Evolutionary conservation across 2,888 invertebrate species (phyloP).

Genomic region (Archips xylosteana): DNA sequence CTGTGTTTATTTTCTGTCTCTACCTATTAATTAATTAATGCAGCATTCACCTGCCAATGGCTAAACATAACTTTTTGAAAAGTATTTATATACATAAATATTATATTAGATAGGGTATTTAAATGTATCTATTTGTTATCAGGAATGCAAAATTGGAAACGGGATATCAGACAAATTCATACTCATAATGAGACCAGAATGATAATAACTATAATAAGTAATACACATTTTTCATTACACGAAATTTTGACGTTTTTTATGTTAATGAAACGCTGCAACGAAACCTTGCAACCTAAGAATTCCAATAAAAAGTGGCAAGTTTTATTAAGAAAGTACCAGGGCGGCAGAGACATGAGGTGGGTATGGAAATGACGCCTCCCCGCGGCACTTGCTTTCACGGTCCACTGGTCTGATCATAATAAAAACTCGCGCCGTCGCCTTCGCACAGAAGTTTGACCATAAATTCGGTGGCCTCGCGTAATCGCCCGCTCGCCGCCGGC

Average conservation of each 20-base stretch:
- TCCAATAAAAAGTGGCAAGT: slow-evolving; percentile 57
- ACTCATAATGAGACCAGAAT: no score
- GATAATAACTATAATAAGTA: no score
- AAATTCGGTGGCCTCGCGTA: slow-evolving; percentile 81
- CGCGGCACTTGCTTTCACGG: slow-evolving; percentile 84
- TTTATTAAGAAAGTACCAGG: slow-evolving; percentile 81
- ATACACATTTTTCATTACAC: no score
- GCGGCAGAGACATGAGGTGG: slow-evolving; percentile 80
- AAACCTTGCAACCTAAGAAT: slow-evolving; percentile 19
- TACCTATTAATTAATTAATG: no score
- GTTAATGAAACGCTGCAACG: not conserved
- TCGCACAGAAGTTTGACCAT: slow-evolving; percentile 84
- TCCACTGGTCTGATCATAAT: slow-evolving; percentile 86
- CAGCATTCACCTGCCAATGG: no score
- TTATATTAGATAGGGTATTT: no score
- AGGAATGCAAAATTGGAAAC: no score
- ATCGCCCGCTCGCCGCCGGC: slow-evolving; percentile 75
- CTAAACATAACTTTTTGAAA: no score
- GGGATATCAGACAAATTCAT: no score
- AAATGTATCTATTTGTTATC: no score
- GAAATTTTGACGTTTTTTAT: not conserved
- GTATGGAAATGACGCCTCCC: slow-evolving; percentile 82
- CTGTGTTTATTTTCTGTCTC: no score
- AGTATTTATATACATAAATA: no score
- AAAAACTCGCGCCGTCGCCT: slow-evolving; percentile 86